Conservation (phyloP, 1,140 invertebrate species). For the Dendrolimus kikuchii region DNA sequence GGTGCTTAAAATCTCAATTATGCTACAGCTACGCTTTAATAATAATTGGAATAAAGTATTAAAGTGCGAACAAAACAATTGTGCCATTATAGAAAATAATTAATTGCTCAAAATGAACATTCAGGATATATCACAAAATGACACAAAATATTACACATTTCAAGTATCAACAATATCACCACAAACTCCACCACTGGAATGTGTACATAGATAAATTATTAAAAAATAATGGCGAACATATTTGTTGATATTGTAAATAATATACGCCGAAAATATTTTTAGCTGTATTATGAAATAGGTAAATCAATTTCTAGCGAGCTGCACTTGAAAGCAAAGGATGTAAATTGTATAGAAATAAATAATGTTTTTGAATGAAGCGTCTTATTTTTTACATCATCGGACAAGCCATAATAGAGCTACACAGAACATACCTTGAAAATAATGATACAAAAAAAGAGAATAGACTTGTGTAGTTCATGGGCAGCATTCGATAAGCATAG, state of each 20-base stretch:
- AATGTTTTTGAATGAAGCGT: constrained; percentile 49
- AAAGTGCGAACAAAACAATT: too few species aligned
- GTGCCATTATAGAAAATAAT: neutral
- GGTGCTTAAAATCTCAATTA: too few species aligned
- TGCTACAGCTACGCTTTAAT: too few species aligned
- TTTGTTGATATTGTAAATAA: constrained; percentile 35
- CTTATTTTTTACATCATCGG: constrained; percentile 15
- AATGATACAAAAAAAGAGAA: too few species aligned
- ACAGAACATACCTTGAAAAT: too few species aligned
- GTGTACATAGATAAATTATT: neutral
- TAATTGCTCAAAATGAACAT: neutral
- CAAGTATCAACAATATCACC: too few species aligned
- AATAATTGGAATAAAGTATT: too few species aligned
- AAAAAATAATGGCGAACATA: constrained; percentile 12
- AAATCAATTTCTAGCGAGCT: constrained; percentile 38
- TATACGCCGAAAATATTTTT: constrained; percentile 16
- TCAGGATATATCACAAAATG: constrained; percentile 13
- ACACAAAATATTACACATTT: neutral
- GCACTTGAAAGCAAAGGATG: constrained; percentile 50
- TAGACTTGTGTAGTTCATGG: too few species aligned
- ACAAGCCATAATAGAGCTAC: too few species aligned
- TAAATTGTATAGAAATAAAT: constrained; percentile 68
- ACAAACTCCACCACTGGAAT: too few species aligned
- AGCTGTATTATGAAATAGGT: constrained; percentile 45
- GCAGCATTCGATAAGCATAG: too few species aligned